Evolutionary conservation across 1,140 invertebrate species (phyloP), one percentile per base, ranked within the genome.

Genomic region (Sitobion miscanthi): DNA sequence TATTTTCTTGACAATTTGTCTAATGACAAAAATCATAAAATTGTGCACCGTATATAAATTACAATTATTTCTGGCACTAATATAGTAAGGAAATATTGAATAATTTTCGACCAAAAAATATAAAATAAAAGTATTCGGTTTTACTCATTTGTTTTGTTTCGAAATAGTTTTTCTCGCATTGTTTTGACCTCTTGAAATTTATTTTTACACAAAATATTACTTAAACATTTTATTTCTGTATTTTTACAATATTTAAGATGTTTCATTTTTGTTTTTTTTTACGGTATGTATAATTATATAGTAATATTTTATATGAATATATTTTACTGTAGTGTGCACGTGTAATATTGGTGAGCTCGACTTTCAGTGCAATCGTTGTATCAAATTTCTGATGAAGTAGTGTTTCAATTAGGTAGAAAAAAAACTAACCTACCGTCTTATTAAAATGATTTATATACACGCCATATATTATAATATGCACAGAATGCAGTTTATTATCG

Each of bases 371-470:
- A 47, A 14, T 47, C 85, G 85, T n/a, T 45, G 85, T 86, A 86
- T 86, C 45, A 45, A 30, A 42, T 86, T 30, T 86, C 85, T 42
- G 23, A 25, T 30, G 42, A 86, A 47, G 85, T 30, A 86, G 5
- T 6, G 42, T 30, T 86, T 86, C 42, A 47, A 86, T 86, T 47
- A 86, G 30, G 30, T 77, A 77, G 62, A 17, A n/a, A 77, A 69
- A 52, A 77, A n/a, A 86, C 5, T 8, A 86, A n/a, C 25, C 25
- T 1, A 86, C 25, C 25, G 11, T 86, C 85, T 86, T 86, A 86
- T 86, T 86, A 86, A 86, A 86, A 86, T 86, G 85, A 86, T 86
- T 86, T 86, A 86, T 45, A 38, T 23, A 21, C 77, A 7, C 8
- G 5, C 5, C 30, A 47, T 85, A 86, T 47, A 47, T 0, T 85